phyloP scores from a whole-genome alignment of 2,113 vertebrate species.

The Chinchilla lanigera region DNA sequence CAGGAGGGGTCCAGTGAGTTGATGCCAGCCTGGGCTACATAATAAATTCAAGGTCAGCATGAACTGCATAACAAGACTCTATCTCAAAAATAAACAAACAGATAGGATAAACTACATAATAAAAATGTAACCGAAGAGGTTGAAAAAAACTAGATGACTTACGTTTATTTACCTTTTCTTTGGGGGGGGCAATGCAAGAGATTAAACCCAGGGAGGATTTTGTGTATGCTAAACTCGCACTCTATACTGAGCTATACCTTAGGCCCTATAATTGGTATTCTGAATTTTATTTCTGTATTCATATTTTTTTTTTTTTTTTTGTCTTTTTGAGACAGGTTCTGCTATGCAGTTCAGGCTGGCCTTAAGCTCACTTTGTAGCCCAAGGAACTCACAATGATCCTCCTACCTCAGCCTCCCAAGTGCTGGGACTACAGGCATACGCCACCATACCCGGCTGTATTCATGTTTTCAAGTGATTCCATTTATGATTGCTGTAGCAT shows the following conservation, averaged over 20 bases:
- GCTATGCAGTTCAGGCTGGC: too few species aligned
- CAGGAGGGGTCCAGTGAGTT: too few species aligned
- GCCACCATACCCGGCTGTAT: too few species aligned
- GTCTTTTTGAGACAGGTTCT: too few species aligned
- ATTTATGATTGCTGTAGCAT: not conserved
- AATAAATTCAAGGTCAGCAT: too few species aligned
- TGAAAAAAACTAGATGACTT: conserved; percentile 13
- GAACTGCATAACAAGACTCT: too few species aligned
- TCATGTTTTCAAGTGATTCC: not conserved
- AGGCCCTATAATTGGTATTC: not conserved
- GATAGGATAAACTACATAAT: not conserved
- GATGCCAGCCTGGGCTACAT: too few species aligned
- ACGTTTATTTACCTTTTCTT: not conserved
- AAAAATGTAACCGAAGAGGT: not conserved
- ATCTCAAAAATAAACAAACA: too few species aligned
- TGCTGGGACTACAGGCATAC: too few species aligned
- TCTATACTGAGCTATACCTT: not conserved
- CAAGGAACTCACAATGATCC: too few species aligned
- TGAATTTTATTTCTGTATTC: not conserved
- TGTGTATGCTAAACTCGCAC: not conserved
- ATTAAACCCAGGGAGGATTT: not conserved
- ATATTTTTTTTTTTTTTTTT: not conserved
- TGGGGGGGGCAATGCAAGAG: not conserved
- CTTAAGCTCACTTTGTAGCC: too few species aligned
- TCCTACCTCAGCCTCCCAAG: too few species aligned